Percentiles rank a stretch among this genome's conserved stretches.
Evolutionary conservation across 2,888 invertebrate genomes (phyloP).

Genomic region (Branchinecta sandiegonensis): DNA sequence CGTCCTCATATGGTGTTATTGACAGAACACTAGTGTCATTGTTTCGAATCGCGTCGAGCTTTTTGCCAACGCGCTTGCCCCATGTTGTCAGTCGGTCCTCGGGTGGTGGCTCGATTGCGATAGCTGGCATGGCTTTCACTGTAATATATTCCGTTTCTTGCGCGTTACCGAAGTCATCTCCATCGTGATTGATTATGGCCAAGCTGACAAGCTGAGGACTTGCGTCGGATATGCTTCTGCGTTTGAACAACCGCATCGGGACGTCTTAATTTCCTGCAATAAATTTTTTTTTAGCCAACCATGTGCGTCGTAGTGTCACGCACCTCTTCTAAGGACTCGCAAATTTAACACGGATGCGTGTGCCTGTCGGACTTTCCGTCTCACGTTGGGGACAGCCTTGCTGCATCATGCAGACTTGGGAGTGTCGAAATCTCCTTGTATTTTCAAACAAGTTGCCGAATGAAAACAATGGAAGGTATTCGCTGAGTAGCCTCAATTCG

Average conservation of each 20-base stretch:
- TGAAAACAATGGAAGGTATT: too few relatives aligned
- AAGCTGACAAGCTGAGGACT: constrained; percentile 44
- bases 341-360: too few relatives aligned
- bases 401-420: too few relatives aligned
- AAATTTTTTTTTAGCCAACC: not conserved
- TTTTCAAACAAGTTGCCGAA: too few relatives aligned
- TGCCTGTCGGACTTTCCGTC: too few relatives aligned
- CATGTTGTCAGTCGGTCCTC: constrained; percentile 44
- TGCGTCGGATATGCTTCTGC: constrained; percentile 41
- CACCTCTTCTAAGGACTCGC: too few relatives aligned
- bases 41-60: constrained; percentile 46
- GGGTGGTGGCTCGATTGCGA: constrained; percentile 10
- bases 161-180: constrained; percentile 21
- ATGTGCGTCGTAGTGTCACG: too few relatives aligned
- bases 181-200: constrained; percentile 34
- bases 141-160: not conserved
- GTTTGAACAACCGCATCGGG: constrained; percentile 13
- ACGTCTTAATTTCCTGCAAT: constrained; percentile 9
- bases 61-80: constrained; percentile 45
- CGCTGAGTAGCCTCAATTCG: too few relatives aligned
- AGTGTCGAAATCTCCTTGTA: too few relatives aligned
- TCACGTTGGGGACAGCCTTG: too few relatives aligned
- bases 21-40: constrained; percentile 43
- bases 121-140: constrained; percentile 30
- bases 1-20: constrained; percentile 7